Percentiles rank a stretch among this genome's conserved stretches.
Conservation (phyloP, 2,113 vertebrate genomes). For the Platysternon megacephalum region DNA sequence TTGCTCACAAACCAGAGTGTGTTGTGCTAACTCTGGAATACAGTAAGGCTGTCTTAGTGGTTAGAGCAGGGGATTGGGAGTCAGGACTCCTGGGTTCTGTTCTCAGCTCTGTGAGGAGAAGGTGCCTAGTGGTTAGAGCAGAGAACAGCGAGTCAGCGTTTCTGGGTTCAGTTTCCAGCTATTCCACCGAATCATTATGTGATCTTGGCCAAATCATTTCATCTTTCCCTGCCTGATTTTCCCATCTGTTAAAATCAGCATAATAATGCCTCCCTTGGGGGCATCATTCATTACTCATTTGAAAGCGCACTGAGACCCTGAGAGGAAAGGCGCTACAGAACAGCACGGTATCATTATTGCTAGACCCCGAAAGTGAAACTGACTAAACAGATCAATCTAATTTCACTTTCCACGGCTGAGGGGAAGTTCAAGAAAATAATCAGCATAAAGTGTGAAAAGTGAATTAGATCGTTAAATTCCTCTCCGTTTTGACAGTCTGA, state of each 20-base stretch:
- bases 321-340: not conserved
- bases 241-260: not conserved
- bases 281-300: not conserved
- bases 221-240: not conserved
- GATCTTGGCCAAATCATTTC: not conserved
- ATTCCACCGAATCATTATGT: not conserved
- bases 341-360: not conserved
- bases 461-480: not conserved
- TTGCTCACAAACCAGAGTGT: not conserved
- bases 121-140: not conserved
- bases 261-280: not conserved
- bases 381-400: not conserved
- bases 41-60: not conserved
- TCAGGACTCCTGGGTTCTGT: not conserved
- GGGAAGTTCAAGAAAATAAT: not conserved
- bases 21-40: not conserved
- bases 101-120: not conserved
- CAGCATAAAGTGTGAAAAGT: not conserved
- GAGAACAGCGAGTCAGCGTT: rapidly evolving
- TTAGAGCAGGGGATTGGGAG: not conserved
- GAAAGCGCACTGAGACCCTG: not conserved
- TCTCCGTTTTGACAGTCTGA: not conserved
- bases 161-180: not conserved
- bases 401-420: not conserved
- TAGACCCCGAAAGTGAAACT: not conserved